Percentiles rank a stretch among this genome's conserved stretches.
phyloP scores from a whole-genome alignment of 2,113 vertebrate species.

The Tursiops truncatus region DNA sequence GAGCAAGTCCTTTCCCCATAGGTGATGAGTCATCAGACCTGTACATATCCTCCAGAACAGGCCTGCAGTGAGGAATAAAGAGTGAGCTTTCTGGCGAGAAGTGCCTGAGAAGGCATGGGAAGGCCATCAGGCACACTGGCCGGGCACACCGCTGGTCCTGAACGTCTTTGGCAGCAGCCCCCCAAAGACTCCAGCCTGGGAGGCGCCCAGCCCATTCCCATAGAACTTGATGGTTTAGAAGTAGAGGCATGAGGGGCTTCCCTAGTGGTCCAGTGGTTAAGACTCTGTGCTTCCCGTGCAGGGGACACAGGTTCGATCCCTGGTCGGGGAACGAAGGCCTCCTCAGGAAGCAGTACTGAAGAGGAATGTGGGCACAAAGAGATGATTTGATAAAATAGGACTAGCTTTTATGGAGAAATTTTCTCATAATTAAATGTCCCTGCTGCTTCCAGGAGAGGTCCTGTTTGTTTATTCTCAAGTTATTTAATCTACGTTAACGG shows the following conservation, averaged over 20 bases:
- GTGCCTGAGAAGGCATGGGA: no score
- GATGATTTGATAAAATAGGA: not conserved
- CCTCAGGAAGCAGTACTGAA: not conserved
- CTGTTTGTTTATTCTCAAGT: not conserved
- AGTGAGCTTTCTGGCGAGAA: not conserved
- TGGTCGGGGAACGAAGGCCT: not conserved
- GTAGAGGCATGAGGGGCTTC: not conserved
- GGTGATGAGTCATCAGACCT: not conserved
- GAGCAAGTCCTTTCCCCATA: not conserved
- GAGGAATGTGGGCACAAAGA: not conserved
- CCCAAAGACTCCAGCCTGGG: not conserved
- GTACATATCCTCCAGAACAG: not conserved
- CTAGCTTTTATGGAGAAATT: not conserved
- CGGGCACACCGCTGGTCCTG: not conserved
- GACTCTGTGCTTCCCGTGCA: no score
- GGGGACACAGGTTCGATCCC: no score
- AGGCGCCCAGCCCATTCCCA: not conserved
- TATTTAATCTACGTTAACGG: not conserved
- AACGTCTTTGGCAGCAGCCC: not conserved
- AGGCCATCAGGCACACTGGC: not conserved
- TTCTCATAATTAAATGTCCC: not conserved
- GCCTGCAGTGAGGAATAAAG: not conserved
- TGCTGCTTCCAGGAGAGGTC: not conserved
- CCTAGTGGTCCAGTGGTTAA: no score
- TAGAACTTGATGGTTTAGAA: not conserved